A percentile compares a stretch with the other conserved stretches of the same genome.
Conservation (phyloP, 2,888 invertebrate species). For the Leptopilina drosophilae region DNA sequence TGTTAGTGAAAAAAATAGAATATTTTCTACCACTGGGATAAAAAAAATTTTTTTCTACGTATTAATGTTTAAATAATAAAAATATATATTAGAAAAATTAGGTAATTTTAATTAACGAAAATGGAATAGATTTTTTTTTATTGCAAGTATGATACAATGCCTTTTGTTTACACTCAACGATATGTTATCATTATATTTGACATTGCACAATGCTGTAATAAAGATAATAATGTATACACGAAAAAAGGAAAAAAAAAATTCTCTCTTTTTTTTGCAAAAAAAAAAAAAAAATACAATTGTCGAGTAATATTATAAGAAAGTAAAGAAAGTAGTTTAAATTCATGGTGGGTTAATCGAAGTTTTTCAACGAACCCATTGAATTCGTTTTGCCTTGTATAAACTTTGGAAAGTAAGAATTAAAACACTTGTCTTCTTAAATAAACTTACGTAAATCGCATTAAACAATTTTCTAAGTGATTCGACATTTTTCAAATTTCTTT, state of each 20-base stretch:
- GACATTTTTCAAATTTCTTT: no score
- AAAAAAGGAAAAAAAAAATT: conserved; percentile 13
- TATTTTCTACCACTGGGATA: no score
- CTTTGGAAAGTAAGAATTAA: conserved; percentile 12
- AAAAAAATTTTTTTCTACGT: no score
- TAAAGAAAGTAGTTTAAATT: conserved; percentile 24
- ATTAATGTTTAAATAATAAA: not conserved
- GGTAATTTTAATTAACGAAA: not conserved
- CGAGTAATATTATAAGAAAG: conserved; percentile 17
- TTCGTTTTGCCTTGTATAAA: not conserved
- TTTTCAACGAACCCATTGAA: conserved; percentile 12
- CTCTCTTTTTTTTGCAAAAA: not conserved
- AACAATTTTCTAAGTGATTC: not conserved
- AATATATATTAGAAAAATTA: not conserved
- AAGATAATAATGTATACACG: not conserved
- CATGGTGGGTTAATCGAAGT: conserved; percentile 13
- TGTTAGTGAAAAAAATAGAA: not conserved
- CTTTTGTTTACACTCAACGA: conserved; percentile 1
- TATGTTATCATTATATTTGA: not conserved
- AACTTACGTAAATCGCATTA: conserved; percentile 9
- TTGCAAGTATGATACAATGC: not conserved
- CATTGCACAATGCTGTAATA: conserved; percentile 12
- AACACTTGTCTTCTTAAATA: conserved; percentile 7
- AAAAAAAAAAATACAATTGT: conserved; percentile 13
- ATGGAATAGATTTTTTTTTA: no score